Evolutionary conservation across 1,140 invertebrate species (phyloP).

Genomic region (Goniozus legneri): DNA sequence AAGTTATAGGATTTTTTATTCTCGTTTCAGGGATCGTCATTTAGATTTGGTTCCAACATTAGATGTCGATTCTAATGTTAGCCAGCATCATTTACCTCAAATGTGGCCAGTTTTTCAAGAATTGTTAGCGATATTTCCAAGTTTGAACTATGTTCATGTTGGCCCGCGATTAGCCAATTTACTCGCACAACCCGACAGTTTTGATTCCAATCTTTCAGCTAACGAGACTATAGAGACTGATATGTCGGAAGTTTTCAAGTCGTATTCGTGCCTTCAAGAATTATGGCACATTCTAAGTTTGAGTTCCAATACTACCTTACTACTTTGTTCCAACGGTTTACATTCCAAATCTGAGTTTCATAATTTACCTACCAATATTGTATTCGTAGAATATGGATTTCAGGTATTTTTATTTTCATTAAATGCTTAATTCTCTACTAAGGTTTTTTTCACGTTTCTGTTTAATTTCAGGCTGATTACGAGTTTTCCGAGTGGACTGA

Average conservation of each 20-base stretch:
- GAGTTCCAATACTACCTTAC: conserved; percentile 54
- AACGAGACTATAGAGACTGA: conserved; percentile 53
- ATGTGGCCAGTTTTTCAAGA: conserved; percentile 61
- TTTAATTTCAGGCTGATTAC: conserved; percentile 60
- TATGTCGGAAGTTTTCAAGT: conserved; percentile 51
- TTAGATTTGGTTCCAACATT: conserved; percentile 60
- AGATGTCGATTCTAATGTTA: conserved; percentile 59
- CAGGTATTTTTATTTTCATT: conserved; percentile 47
- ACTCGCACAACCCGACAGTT: conserved; percentile 51
- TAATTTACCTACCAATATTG: conserved; percentile 58
- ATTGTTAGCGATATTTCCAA: conserved; percentile 50
- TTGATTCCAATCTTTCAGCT: conserved; percentile 41
- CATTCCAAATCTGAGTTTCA: conserved; percentile 46
- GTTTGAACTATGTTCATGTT: conserved; percentile 59
- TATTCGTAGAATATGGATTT: conserved; percentile 66
- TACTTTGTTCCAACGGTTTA: conserved; percentile 61
- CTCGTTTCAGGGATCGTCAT: conserved; percentile 41
- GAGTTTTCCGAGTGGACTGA: conserved; percentile 62
- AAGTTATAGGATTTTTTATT: conserved; percentile 7
- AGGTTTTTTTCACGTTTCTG: conserved; percentile 5
- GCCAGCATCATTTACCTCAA: conserved; percentile 55
- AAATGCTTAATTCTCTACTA: neutral
- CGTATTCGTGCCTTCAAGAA: conserved; percentile 51
- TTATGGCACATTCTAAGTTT: conserved; percentile 58
- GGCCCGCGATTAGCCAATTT: conserved; percentile 62